phyloP scores from a whole-genome alignment of 2,888 invertebrate species.

The Polydrusus tereticollis region DNA sequence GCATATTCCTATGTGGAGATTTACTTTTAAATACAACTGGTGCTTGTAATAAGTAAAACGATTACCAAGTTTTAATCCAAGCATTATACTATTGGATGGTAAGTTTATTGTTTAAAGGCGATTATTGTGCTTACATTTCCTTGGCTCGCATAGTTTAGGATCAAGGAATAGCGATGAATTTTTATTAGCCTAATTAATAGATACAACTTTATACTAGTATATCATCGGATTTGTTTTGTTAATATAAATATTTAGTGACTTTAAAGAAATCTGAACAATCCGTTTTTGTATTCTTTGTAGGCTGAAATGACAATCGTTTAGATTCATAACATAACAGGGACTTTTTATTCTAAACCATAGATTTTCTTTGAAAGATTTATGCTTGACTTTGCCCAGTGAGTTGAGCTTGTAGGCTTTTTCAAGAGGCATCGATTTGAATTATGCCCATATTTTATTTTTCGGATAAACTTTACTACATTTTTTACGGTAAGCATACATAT shows the following conservation, averaged over 20 bases:
- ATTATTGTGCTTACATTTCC: not conserved
- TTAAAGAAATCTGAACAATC: no score
- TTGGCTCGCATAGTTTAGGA: not conserved
- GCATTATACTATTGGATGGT: not conserved
- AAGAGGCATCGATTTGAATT: conserved; percentile 4
- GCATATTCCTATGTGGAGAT: conserved; percentile 2
- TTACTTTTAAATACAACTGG: conserved; percentile 2
- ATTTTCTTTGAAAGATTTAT: conserved; percentile 4
- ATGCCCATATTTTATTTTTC: not conserved
- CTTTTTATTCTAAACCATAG: conserved; percentile 13
- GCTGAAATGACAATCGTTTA: not conserved
- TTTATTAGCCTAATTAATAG: no score
- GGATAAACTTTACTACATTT: no score
- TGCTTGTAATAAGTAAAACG: not conserved
- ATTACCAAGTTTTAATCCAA: not conserved
- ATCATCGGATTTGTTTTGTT: no score
- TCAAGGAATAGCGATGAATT: not conserved
- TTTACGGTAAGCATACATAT: no score
- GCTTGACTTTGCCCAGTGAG: not conserved
- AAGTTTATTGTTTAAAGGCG: not conserved
- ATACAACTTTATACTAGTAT: no score
- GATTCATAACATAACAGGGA: conserved; percentile 6
- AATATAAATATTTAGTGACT: no score
- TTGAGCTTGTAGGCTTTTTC: not conserved
- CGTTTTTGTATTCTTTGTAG: not conserved